Percentiles rank a stretch among this genome's conserved stretches.
Conservation (phyloP, 1,140 invertebrate genomes). For the Drosophila lacteicornis region DNA sequence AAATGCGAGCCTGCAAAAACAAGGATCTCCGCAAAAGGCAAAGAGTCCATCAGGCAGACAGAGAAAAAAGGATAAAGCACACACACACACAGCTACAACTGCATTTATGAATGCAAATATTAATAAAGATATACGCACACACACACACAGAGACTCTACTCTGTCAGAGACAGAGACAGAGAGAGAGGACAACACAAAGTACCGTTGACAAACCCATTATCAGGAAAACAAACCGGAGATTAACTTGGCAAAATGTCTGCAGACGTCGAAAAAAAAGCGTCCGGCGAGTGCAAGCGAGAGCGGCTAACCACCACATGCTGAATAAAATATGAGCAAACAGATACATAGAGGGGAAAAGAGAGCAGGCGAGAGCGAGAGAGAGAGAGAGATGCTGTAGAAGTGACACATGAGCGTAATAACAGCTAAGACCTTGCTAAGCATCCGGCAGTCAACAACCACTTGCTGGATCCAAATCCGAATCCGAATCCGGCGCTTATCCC, state of each 20-base stretch:
- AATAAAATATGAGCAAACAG: conserved; percentile 74
- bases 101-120: conserved; percentile 52
- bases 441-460: conserved; percentile 82
- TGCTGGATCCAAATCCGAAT: conserved; percentile 46
- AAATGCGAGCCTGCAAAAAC: conserved; percentile 31
- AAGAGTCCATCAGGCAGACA: conserved; percentile 39
- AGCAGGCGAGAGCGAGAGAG: conserved; percentile 3
- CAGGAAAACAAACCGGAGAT: conserved; percentile 83
- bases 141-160: not conserved
- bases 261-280: conserved; percentile 68
- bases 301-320: conserved; percentile 59
- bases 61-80: conserved; percentile 19
- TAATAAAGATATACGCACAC: conserved; percentile 45
- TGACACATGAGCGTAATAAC: conserved; percentile 83
- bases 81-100: conserved; percentile 54
- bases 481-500: conserved; percentile 6
- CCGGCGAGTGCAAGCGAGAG: conserved; percentile 41
- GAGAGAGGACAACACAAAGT: conserved; percentile 64
- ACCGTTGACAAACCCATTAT: conserved; percentile 83
- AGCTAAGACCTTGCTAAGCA: conserved; percentile 81
- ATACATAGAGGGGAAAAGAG: conserved; percentile 12
- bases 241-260: conserved; percentile 83
- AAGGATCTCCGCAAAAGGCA: conserved; percentile 16
- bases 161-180: conserved; percentile 26
- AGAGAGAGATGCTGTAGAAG: conserved; percentile 50